phyloP scores from a whole-genome alignment of 2,797 vertebrate genomes.

The Paramormyrops hopkinsi region DNA sequence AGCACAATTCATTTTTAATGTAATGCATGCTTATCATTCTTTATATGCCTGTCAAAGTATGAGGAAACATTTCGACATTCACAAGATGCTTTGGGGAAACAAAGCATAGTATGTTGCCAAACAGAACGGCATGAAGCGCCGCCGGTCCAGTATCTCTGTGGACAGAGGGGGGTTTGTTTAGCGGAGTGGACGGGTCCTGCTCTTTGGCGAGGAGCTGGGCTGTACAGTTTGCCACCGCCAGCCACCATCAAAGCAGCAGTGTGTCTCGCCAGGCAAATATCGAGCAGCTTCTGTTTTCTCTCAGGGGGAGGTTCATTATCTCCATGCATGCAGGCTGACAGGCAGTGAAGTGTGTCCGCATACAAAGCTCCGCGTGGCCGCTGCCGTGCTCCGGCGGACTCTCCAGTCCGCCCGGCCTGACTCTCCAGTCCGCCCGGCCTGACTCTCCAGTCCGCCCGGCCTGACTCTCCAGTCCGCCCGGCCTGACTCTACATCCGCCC shows the following conservation, averaged over 20 bases:
- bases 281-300: constrained; percentile 13
- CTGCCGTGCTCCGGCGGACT: background rate
- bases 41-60: constrained; percentile 8
- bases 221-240: background rate
- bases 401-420: background rate
- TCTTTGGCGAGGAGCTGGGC: background rate
- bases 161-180: background rate
- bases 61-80: background rate
- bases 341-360: constrained; percentile 33
- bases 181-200: background rate
- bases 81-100: background rate
- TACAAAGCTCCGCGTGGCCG: constrained; percentile 28
- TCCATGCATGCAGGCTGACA: constrained; percentile 12
- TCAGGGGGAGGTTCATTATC: constrained; percentile 31
- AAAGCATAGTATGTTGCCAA: background rate
- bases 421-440: background rate
- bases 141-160: background rate
- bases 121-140: background rate
- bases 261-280: background rate
- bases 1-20: background rate
- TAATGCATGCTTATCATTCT: constrained; percentile 8
- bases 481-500: background rate
- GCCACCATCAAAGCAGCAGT: background rate
- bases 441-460: background rate
- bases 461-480: background rate